phyloP scores from a whole-genome alignment of 2,797 vertebrate species.

The Danio choprae region DNA sequence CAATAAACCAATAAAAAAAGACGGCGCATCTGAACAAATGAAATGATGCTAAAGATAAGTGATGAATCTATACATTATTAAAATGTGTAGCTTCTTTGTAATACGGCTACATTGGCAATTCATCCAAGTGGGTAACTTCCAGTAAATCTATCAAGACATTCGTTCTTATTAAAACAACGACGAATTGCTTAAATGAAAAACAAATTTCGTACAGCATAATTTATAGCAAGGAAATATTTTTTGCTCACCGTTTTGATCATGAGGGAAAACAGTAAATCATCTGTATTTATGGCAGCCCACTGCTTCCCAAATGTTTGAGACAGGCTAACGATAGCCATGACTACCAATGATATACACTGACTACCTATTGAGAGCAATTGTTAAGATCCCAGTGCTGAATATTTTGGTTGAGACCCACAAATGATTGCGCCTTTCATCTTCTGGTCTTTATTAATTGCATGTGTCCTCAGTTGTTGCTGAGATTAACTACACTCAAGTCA shows the following conservation, averaged over 20 bases:
- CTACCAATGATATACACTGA: conserved; percentile 28
- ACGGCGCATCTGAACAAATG: conserved; percentile 7
- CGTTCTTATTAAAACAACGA: conserved; percentile 14
- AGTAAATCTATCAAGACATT: background rate
- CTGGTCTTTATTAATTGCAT: conserved; percentile 58
- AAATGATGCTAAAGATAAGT: conserved; percentile 15
- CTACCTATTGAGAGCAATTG: conserved; percentile 13
- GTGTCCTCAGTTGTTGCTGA: conserved; percentile 59
- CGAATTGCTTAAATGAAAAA: background rate
- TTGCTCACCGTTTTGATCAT: conserved; percentile 32
- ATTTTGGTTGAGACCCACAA: conserved; percentile 19
- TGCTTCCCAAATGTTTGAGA: conserved; percentile 27
- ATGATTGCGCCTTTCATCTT: conserved; percentile 54
- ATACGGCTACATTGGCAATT: background rate
- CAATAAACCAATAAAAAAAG: conserved; percentile 26
- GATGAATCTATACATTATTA: conserved; percentile 16
- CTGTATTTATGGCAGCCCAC: conserved; percentile 28
- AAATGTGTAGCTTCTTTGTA: conserved; percentile 1
- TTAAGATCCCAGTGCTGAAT: conserved; percentile 16
- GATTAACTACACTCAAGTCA: conserved; percentile 34
- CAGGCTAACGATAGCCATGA: conserved; percentile 34
- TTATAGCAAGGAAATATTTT: background rate
- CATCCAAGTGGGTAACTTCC: background rate
- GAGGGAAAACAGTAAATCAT: conserved; percentile 25
- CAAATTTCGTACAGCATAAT: background rate